Percentiles rank a stretch among this genome's conserved stretches.
phyloP scores from a whole-genome alignment of 2,888 invertebrate species.

The Coleophora flavipennella region DNA sequence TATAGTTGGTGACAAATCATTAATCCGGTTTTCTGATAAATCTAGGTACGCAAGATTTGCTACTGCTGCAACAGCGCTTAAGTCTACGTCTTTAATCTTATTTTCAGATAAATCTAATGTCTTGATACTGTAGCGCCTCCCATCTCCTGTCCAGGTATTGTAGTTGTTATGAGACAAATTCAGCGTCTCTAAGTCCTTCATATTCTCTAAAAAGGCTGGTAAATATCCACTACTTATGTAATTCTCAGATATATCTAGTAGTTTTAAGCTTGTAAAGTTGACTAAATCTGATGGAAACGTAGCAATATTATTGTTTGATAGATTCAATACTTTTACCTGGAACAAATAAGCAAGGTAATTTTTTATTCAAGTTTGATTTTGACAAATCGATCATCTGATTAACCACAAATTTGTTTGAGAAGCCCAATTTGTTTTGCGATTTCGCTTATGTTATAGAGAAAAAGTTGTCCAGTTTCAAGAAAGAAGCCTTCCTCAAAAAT shows the following conservation, averaged over 20 bases:
- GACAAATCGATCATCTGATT: too few species aligned
- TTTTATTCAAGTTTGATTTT: too few species aligned
- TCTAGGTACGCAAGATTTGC: constrained; percentile 72
- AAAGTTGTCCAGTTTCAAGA: too few species aligned
- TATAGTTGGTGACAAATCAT: constrained; percentile 64
- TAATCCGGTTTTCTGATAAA: constrained; percentile 79
- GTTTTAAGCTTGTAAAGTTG: constrained; percentile 59
- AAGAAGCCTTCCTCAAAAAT: too few species aligned
- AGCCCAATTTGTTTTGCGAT: too few species aligned
- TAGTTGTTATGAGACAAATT: constrained; percentile 74
- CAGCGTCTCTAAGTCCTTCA: constrained; percentile 62
- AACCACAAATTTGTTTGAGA: too few species aligned
- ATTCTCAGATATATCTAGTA: constrained; percentile 65
- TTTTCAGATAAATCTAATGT: constrained; percentile 78
- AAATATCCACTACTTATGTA: constrained; percentile 52
- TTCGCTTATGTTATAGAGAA: too few species aligned
- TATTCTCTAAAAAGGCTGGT: constrained; percentile 52
- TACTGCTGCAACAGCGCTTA: constrained; percentile 72
- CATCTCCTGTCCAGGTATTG: constrained; percentile 44
- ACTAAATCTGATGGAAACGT: constrained; percentile 68
- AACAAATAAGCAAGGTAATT: constrained; percentile 16
- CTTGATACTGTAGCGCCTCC: constrained; percentile 47
- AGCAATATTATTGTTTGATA: constrained; percentile 75
- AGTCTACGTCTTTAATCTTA: constrained; percentile 72
- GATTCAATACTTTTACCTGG: constrained; percentile 75